Conservation (phyloP, 1,140 invertebrate species). For the Rhopalosiphum padi region DNA sequence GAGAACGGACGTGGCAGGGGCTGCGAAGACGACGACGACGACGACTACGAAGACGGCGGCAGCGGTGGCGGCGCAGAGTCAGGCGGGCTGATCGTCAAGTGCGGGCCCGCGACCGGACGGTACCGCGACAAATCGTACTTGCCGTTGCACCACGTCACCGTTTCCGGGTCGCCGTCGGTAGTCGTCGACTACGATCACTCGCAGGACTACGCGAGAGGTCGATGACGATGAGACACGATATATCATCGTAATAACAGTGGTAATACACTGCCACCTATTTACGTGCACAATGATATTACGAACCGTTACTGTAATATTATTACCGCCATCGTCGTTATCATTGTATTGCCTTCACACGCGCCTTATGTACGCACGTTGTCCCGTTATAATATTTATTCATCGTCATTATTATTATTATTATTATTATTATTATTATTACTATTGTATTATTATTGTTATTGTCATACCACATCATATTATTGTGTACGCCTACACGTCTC, state of each 20-base stretch:
- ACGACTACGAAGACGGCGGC: neutral
- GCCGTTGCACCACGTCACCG: constrained; percentile 1
- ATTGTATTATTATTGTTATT: neutral
- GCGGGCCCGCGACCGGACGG: neutral
- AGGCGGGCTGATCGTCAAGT: neutral
- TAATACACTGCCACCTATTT: neutral
- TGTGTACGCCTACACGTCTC: neutral
- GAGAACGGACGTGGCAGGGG: neutral
- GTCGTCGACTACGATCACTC: neutral
- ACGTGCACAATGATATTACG: neutral
- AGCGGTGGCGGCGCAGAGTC: neutral
- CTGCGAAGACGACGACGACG: too few relatives aligned
- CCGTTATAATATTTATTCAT: neutral
- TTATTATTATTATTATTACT: too few relatives aligned
- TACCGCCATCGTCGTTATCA: too few relatives aligned
- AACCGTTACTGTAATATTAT: too few relatives aligned
- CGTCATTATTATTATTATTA: too few relatives aligned
- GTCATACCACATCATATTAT: neutral
- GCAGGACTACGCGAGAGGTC: neutral
- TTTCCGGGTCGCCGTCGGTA: neutral
- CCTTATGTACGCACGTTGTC: neutral
- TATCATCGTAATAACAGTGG: neutral
- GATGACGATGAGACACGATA: neutral
- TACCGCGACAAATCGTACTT: neutral
- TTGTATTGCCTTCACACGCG: neutral